phyloP scores from a whole-genome alignment of 1,140 invertebrate species.

The Cheumatopsyche charites region DNA sequence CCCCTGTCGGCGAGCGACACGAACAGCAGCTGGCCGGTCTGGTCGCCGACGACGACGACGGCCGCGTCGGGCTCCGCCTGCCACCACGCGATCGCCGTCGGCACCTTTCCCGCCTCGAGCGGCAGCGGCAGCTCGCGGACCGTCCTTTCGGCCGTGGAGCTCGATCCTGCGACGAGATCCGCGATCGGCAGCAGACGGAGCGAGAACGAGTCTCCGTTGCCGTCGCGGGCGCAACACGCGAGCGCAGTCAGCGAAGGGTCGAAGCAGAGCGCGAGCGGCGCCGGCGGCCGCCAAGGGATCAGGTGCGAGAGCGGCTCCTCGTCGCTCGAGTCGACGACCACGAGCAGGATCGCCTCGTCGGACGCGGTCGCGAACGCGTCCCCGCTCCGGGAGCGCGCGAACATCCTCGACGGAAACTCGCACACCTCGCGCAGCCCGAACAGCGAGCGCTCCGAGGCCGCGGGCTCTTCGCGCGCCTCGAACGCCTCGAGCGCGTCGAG shows the following conservation, averaged over 20 bases:
- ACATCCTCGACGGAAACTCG: not conserved
- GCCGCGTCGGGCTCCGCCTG: constrained; percentile 39
- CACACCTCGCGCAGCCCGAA: constrained; percentile 7
- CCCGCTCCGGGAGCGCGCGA: constrained; percentile 35
- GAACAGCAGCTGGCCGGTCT: constrained; percentile 44
- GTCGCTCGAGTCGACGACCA: constrained; percentile 23
- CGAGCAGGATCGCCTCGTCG: constrained; percentile 31
- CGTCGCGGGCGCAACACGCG: constrained; percentile 53
- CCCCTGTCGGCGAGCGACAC: constrained; percentile 38
- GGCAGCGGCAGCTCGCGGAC: constrained; percentile 20
- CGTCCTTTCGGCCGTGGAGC: constrained; percentile 14
- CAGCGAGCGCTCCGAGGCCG: no score
- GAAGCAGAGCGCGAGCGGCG: constrained; percentile 65
- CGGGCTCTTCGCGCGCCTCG: no score
- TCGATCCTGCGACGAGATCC: constrained; percentile 33
- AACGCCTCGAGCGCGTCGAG: no score
- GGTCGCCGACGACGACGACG: constrained; percentile 43
- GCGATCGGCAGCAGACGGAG: constrained; percentile 35
- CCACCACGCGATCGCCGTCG: constrained; percentile 44
- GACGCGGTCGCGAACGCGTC: constrained; percentile 37
- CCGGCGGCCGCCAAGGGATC: constrained; percentile 66
- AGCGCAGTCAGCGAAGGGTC: constrained; percentile 69
- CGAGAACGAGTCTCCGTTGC: not conserved
- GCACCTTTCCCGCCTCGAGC: constrained; percentile 22
- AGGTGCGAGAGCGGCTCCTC: constrained; percentile 54